Evolutionary conservation across 2,888 invertebrate species (phyloP).

Genomic region (Stramonita haemastoma): DNA sequence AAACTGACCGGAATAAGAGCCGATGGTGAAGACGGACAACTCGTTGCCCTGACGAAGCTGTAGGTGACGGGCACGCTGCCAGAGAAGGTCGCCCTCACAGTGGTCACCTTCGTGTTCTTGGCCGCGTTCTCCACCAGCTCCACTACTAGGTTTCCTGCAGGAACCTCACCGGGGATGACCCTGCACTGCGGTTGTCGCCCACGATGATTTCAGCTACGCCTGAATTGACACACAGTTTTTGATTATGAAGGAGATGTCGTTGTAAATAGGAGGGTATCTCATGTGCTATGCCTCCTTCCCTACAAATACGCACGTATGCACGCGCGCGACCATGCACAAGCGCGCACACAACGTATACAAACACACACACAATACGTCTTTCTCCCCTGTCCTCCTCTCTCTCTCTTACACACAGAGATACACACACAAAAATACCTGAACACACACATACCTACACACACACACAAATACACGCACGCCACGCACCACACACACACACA

Average conservation of each 20-base stretch:
- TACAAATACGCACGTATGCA: no score
- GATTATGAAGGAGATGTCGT: no score
- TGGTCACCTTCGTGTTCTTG: slow-evolving; percentile 89
- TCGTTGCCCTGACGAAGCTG: slow-evolving; percentile 69
- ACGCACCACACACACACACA: no score
- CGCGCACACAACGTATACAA: no score
- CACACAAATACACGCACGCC: no score
- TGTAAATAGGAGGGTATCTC: no score
- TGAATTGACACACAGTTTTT: slow-evolving; percentile 45
- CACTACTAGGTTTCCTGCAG: slow-evolving; percentile 83
- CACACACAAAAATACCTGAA: not conserved
- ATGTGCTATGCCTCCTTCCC: no score
- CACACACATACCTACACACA: no score
- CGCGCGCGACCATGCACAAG: no score
- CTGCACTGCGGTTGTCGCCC: slow-evolving; percentile 78
- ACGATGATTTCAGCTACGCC: slow-evolving; percentile 91
- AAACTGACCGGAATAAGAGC: slow-evolving; percentile 49
- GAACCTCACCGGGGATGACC: slow-evolving; percentile 83
- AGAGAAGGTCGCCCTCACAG: slow-evolving; percentile 77
- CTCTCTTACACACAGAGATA: no score
- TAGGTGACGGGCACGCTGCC: slow-evolving; percentile 55
- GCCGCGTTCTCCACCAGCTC: slow-evolving; percentile 91
- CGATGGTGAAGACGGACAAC: slow-evolving; percentile 59
- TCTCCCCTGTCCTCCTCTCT: no score
- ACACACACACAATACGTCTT: no score